Percentiles rank a stretch among this genome's conserved stretches.
Conservation (phyloP, 2,797 vertebrate genomes). For the Kryptolebias ocellatus region DNA sequence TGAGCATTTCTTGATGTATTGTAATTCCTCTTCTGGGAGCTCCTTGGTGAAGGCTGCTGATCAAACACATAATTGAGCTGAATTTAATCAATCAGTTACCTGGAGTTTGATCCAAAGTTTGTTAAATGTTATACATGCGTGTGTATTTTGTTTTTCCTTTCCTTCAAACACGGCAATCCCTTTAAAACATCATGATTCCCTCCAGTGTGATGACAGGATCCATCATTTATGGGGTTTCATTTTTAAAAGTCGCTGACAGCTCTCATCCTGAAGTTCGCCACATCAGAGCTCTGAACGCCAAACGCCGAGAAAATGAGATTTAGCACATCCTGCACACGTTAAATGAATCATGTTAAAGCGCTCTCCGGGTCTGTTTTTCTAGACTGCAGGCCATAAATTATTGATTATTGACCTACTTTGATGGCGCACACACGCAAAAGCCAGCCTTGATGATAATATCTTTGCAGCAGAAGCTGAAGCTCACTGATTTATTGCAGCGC, state of each 20-base stretch:
- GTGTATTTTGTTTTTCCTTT: not conserved
- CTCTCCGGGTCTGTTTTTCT: slow-evolving; percentile 4
- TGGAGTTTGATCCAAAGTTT: not conserved
- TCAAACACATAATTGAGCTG: not conserved
- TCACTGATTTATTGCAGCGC: slow-evolving; percentile 1
- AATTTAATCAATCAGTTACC: no score
- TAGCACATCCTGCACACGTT: not conserved
- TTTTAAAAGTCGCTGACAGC: not conserved
- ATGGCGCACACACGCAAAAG: slow-evolving; percentile 8
- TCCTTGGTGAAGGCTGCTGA: not conserved
- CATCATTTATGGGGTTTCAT: not conserved
- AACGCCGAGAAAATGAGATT: not conserved
- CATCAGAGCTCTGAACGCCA: not conserved
- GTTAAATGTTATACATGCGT: not conserved
- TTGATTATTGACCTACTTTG: slow-evolving; percentile 32
- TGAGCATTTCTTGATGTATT: not conserved
- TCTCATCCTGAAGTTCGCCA: not conserved
- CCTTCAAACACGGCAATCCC: not conserved
- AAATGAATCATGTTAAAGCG: slow-evolving; percentile 14
- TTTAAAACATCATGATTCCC: not conserved
- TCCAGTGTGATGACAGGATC: no score
- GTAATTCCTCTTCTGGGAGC: no score
- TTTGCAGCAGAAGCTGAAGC: slow-evolving; percentile 2
- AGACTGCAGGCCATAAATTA: slow-evolving; percentile 27
- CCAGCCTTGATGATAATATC: slow-evolving; percentile 10